phyloP scores from a whole-genome alignment of 2,797 vertebrate genomes.

The Poliocrania exsul region DNA sequence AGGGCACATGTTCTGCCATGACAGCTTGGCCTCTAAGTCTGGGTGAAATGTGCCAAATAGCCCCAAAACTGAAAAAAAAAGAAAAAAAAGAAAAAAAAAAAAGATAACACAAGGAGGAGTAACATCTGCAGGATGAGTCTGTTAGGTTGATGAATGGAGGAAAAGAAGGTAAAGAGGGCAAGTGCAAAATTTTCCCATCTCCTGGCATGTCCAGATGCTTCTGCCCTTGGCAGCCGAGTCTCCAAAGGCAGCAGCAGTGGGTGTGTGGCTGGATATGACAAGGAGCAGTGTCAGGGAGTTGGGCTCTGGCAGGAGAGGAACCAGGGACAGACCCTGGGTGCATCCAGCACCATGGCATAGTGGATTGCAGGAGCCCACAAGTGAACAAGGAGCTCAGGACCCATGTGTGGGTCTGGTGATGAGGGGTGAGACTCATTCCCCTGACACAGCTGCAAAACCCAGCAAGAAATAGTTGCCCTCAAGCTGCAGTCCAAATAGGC shows the following conservation, averaged over 20 bases:
- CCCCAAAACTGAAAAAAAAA: neutral
- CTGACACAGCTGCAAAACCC: slow-evolving; percentile 50
- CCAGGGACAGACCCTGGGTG: neutral
- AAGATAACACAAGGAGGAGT: neutral
- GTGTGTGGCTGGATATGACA: neutral
- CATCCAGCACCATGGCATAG: fast-evolving
- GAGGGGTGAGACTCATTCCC: neutral
- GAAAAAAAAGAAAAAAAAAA: neutral
- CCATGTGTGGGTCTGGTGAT: neutral
- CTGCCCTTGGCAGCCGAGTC: neutral
- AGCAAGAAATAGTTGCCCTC: slow-evolving; percentile 57
- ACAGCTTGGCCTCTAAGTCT: neutral
- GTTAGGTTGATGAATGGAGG: neutral
- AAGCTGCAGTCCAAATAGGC: slow-evolving; percentile 44
- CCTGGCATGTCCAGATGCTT: neutral
- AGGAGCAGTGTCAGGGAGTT: neutral
- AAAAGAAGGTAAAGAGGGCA: neutral
- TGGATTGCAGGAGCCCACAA: neutral
- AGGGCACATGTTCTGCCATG: fast-evolving
- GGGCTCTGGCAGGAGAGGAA: neutral
- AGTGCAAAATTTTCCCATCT: neutral
- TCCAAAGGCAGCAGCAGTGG: neutral
- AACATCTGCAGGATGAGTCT: neutral
- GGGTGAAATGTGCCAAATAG: neutral
- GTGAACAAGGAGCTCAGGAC: neutral